Conservation (phyloP, 2,113 vertebrate species). For the Dromaius novaehollandiae region DNA sequence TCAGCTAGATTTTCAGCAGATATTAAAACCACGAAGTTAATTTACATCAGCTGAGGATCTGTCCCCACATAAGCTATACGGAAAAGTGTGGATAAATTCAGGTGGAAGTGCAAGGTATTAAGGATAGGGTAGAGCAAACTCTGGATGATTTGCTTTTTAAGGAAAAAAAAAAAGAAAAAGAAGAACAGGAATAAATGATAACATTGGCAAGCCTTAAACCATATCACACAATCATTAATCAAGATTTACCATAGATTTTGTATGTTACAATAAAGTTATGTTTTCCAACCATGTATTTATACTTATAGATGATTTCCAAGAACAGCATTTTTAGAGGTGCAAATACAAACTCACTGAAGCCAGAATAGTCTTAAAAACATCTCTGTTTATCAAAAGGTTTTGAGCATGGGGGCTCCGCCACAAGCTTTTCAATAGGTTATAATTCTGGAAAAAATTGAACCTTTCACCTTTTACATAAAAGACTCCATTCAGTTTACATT, state of each 20-base stretch:
- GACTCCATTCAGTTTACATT: constrained; percentile 55
- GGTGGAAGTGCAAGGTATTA: neutral
- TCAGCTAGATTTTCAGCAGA: neutral
- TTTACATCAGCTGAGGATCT: neutral
- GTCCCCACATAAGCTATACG: neutral
- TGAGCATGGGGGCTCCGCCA: constrained; percentile 11
- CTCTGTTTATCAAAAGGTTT: constrained; percentile 50
- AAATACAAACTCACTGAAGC: constrained; percentile 13
- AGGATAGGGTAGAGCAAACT: neutral
- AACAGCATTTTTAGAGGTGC: constrained; percentile 27
- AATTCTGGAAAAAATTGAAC: constrained; percentile 32
- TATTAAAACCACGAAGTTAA: neutral
- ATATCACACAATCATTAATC: neutral
- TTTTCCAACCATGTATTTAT: neutral
- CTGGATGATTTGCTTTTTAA: neutral
- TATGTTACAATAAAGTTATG: neutral
- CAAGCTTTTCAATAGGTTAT: constrained; percentile 57
- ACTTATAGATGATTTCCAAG: constrained; percentile 27
- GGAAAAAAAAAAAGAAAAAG: neutral
- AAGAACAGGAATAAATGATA: neutral
- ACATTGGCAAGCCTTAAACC: neutral
- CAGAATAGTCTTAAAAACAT: constrained; percentile 26
- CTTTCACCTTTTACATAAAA: constrained; percentile 51
- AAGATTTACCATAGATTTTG: neutral
- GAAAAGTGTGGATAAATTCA: neutral